Base-by-base conservation (phyloP, 2,797 vertebrate species). In the Cryptoprocta ferox region DNA sequence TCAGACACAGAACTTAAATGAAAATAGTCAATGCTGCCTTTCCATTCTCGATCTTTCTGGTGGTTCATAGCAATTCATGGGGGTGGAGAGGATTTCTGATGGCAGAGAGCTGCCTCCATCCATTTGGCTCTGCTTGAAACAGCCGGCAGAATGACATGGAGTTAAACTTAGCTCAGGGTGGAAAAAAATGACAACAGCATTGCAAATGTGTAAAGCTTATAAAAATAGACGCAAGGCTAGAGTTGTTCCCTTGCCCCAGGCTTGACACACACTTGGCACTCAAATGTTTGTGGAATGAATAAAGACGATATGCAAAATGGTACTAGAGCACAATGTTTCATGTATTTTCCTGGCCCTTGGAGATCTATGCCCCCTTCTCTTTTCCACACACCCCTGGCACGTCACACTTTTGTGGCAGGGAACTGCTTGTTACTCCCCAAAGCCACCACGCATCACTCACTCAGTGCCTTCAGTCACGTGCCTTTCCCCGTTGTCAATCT, bases 251-350 rank as follows among this genome's bases (percentile, higher is more conserved):
- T n/a, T 30, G 53, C 73, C 35, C 16, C n/a, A 78, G 71, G 78
- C 76, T 86, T 81, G 95, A 86, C 76, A 68, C 39, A 83, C n/a
- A 94, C 42, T 90, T 91, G 85, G 66, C 78, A 85, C 35, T 42
- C 71, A 87, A 70, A 78, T 76, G 88, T 93, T 63, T 73, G 30
- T 85, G 66, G 48, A 82, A 93, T 90, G 66, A 92, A 66, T 73
- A 92, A 94, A 93, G 63, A 78, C 89, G 28, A 85, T 2, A 61
- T 82, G 86, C 85, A 96, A 66, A 81, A 79, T 30, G 73, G 59
- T 63, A 78, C 9, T 59, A 37, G 63, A 84, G 80, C 16, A 45
- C 45, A 76, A 6, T 59, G 59, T 71, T 66, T 61, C 78, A 53
- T 81, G 30, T 65, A 24, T 73, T 75, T 68, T 90, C 32, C 70